Percentiles rank a stretch among this genome's conserved stretches.
phyloP scores from a whole-genome alignment of 2,797 vertebrate species.

The Mareca penelope region DNA sequence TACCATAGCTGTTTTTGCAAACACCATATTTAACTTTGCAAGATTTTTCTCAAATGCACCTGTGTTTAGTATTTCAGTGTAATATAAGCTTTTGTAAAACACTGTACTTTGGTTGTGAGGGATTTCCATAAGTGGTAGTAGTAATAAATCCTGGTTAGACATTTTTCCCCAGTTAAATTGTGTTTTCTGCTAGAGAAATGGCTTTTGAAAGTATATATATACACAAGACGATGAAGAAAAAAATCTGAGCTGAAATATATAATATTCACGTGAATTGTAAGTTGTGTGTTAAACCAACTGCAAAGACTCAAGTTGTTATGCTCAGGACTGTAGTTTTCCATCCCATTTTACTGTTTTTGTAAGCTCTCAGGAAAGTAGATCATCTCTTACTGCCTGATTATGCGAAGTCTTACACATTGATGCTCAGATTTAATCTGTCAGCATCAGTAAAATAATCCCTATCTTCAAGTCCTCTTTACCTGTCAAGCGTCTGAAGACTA shows the following conservation, averaged over 20 bases:
- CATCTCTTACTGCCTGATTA: not conserved
- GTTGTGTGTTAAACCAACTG: not conserved
- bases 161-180: not conserved
- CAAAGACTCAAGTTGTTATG: not conserved
- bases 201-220: not conserved
- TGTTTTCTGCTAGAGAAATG: not conserved
- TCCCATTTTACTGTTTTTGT: not conserved
- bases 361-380: not conserved
- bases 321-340: not conserved
- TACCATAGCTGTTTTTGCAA: not conserved
- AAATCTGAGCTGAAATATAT: not conserved
- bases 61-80: not conserved
- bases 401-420: not conserved
- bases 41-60: not conserved
- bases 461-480: not conserved
- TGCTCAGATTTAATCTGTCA: not conserved
- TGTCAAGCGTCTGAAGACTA: not conserved
- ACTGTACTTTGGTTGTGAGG: not conserved
- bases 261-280: not conserved
- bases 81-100: not conserved
- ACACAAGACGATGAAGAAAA: not conserved
- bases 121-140: not conserved
- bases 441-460: not conserved
- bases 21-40: not conserved
- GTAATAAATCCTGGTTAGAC: not conserved